Evolutionary conservation across 2,888 invertebrate genomes (phyloP).

Genomic region (Suillia variegata): DNA sequence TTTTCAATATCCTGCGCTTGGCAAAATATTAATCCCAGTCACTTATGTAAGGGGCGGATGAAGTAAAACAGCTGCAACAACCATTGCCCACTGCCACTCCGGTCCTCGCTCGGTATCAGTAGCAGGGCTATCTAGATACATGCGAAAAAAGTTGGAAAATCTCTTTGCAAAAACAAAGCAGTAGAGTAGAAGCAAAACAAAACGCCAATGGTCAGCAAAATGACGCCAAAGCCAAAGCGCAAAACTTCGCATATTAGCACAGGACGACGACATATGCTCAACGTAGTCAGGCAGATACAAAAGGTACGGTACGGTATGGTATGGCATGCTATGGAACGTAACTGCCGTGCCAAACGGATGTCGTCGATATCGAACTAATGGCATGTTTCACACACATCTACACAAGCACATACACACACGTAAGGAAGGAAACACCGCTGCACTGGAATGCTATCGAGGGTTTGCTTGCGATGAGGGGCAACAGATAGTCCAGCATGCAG

Average conservation of each 20-base stretch:
- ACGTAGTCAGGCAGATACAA: background rate
- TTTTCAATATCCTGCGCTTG: slow-evolving; percentile 23
- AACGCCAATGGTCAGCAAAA: slow-evolving; percentile 37
- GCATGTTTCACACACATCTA: slow-evolving; percentile 21
- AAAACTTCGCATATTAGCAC: slow-evolving; percentile 40
- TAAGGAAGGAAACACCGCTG: background rate
- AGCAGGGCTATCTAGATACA: too few species aligned
- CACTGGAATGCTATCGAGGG: background rate
- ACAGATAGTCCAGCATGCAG: slow-evolving; percentile 18
- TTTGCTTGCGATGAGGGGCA: background rate
- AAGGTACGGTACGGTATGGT: background rate
- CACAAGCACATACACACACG: background rate
- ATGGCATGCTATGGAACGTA: slow-evolving; percentile 14
- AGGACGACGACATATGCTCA: slow-evolving; percentile 35
- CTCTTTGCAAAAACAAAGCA: slow-evolving; percentile 14
- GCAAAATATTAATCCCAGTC: slow-evolving; percentile 13
- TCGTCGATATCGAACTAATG: slow-evolving; percentile 39
- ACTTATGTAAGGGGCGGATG: slow-evolving; percentile 8
- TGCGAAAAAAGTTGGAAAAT: background rate
- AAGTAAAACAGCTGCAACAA: slow-evolving; percentile 19
- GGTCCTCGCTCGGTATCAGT: slow-evolving; percentile 10
- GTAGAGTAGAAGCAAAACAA: slow-evolving; percentile 1
- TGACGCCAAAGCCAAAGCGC: slow-evolving; percentile 25
- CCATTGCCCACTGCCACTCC: slow-evolving; percentile 6
- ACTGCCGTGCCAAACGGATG: slow-evolving; percentile 32